These are phyloP conservation scores for Sclerodermus sp. DNA, from an alignment of 2,888 invertebrate genomes.

Conservation along the genomic window DNA sequence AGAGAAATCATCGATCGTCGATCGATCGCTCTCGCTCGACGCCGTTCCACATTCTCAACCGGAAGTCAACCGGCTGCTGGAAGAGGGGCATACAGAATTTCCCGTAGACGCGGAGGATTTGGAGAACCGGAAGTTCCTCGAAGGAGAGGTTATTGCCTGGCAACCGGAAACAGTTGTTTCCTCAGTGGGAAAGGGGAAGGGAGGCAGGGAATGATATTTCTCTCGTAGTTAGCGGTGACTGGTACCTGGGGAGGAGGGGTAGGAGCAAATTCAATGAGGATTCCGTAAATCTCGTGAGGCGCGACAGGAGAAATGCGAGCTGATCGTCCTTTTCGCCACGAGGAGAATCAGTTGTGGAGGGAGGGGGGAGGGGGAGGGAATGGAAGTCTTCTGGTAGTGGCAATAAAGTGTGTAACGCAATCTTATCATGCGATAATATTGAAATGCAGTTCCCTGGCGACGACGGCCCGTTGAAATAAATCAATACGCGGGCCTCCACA, in stretches of 20 bases:
- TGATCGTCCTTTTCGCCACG: slow-evolving; percentile 5
- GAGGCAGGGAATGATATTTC: too few species aligned
- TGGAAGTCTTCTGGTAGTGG: slow-evolving; percentile 4
- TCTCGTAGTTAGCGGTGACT: too few species aligned
- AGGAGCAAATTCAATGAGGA: slow-evolving; percentile 3
- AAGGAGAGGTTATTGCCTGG: too few species aligned
- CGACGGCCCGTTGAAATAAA: slow-evolving; percentile 45
- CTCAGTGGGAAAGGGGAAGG: too few species aligned
- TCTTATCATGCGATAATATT: slow-evolving; percentile 50
- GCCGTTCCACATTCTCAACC: too few species aligned
- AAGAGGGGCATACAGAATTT: too few species aligned
- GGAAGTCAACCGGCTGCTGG: too few species aligned
- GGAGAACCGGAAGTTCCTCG: too few species aligned
- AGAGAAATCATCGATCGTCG: too few species aligned
- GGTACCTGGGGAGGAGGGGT: too few species aligned
- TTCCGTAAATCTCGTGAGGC: slow-evolving; percentile 5
- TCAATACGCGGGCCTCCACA: slow-evolving; percentile 33
- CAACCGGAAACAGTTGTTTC: neutral
- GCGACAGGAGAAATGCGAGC: slow-evolving; percentile 30
- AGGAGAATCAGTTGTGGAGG: neutral
- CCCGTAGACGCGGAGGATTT: too few species aligned
- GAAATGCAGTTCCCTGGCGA: slow-evolving; percentile 53
- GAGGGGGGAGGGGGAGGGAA: neutral
- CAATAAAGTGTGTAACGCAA: slow-evolving; percentile 36
- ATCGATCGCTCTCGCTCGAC: too few species aligned